These are phyloP conservation scores for Diorhabda sublineata DNA, from an alignment of 1,140 invertebrate genomes.

Conservation along the genomic window DNA sequence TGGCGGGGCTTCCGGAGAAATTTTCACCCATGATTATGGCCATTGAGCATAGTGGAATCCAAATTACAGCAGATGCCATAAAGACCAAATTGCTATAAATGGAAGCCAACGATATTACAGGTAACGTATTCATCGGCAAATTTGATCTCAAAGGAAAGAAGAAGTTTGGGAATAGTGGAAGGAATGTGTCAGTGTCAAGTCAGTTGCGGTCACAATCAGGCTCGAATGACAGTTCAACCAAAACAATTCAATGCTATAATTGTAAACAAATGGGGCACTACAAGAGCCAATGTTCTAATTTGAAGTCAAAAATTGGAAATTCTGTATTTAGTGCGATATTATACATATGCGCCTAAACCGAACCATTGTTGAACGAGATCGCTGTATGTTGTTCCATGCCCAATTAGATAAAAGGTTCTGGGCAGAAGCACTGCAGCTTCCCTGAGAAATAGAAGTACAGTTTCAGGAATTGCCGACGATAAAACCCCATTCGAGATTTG, in stretches of 20 bases:
- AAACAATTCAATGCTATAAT: conserved; percentile 13
- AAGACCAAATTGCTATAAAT: conserved; percentile 29
- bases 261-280: conserved; percentile 26
- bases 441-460: conserved; percentile 40
- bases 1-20: conserved; percentile 41
- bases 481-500: conserved; percentile 43
- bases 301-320: not conserved
- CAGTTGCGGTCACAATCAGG: too few relatives aligned
- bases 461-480: not conserved
- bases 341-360: conserved; percentile 29
- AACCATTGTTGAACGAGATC: conserved; percentile 40
- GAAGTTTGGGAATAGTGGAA: too few relatives aligned
- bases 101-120: conserved; percentile 8
- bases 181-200: too few relatives aligned
- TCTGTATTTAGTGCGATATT: too few relatives aligned
- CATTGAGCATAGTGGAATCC: conserved; percentile 32
- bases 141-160: not conserved
- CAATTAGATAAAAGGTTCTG: conserved; percentile 39
- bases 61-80: conserved; percentile 27
- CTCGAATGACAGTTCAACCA: too few relatives aligned
- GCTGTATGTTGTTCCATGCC: conserved; percentile 39
- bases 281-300: conserved; percentile 9
- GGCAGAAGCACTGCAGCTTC: conserved; percentile 48
- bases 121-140: conserved; percentile 10
- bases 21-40: conserved; percentile 45